phyloP scores from a whole-genome alignment of 2,113 vertebrate species.

The Isichthys henryi region DNA sequence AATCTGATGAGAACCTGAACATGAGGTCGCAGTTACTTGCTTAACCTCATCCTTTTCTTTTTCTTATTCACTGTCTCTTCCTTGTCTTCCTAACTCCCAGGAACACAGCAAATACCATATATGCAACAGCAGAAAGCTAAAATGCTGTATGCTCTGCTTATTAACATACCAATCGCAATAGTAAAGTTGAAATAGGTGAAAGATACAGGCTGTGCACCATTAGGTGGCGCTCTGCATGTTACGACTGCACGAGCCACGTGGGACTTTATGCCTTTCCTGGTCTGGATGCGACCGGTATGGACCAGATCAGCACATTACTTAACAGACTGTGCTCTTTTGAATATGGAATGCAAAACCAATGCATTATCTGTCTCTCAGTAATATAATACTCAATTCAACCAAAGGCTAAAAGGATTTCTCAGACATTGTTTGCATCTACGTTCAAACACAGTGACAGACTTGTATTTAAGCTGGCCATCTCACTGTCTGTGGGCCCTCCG shows the following conservation, averaged over 20 bases:
- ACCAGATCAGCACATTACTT: background rate
- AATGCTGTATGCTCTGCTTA: background rate
- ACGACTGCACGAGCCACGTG: background rate
- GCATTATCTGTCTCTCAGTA: background rate
- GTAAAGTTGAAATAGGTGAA: background rate
- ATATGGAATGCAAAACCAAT: background rate
- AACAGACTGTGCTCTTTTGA: background rate
- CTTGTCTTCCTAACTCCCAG: background rate
- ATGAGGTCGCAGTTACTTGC: background rate
- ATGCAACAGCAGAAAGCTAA: background rate
- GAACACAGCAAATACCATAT: background rate
- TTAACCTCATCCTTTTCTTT: background rate
- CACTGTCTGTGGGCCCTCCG: background rate
- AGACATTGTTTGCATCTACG: background rate
- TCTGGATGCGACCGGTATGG: background rate
- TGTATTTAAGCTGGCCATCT: background rate
- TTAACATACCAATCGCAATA: background rate
- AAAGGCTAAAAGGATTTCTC: background rate
- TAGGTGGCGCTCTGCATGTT: constrained; percentile 3
- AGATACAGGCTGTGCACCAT: background rate
- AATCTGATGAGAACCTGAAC: background rate
- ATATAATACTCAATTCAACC: background rate
- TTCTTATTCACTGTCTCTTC: background rate
- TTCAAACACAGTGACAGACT: background rate
- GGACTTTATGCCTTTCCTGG: background rate